Evolutionary conservation across 2,113 vertebrate species (phyloP).

Genomic region (Columbina picui): DNA sequence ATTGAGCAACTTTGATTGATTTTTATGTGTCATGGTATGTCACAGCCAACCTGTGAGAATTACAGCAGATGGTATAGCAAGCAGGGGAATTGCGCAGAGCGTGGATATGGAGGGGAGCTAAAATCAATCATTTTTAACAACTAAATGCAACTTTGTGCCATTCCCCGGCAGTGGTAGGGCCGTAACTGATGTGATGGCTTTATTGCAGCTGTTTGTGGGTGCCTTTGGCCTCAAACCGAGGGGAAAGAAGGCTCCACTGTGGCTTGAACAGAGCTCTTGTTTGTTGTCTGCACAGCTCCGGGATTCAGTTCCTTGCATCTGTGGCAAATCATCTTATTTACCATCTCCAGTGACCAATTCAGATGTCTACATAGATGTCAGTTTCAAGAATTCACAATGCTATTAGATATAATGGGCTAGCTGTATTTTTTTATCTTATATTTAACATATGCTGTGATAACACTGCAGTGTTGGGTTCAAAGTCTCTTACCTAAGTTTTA

Average conservation of each 20-base stretch:
- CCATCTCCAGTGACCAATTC: constrained; percentile 47
- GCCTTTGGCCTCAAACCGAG: background rate
- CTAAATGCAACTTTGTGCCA: constrained; percentile 26
- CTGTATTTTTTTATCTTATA: background rate
- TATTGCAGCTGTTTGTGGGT: constrained; percentile 59
- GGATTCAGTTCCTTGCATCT: constrained; percentile 16
- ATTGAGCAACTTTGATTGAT: background rate
- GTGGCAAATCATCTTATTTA: constrained; percentile 65
- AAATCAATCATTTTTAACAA: constrained; percentile 42
- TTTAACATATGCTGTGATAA: background rate
- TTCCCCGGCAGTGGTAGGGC: background rate
- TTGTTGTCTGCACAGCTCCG: constrained; percentile 22
- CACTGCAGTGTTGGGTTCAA: background rate
- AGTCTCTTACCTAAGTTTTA: background rate
- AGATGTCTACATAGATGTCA: constrained; percentile 28
- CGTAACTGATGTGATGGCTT: constrained; percentile 38
- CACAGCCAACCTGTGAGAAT: background rate
- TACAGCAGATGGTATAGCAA: background rate
- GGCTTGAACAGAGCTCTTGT: background rate
- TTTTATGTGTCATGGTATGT: background rate
- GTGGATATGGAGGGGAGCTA: background rate
- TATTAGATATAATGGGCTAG: background rate
- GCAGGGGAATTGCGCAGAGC: background rate
- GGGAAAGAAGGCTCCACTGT: constrained; percentile 34
- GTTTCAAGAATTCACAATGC: constrained; percentile 24